Evolutionary conservation across 2,113 vertebrate species (phyloP), one percentile per base, ranked within the genome.

Genomic region (Syngnathoides biaculeatus): DNA sequence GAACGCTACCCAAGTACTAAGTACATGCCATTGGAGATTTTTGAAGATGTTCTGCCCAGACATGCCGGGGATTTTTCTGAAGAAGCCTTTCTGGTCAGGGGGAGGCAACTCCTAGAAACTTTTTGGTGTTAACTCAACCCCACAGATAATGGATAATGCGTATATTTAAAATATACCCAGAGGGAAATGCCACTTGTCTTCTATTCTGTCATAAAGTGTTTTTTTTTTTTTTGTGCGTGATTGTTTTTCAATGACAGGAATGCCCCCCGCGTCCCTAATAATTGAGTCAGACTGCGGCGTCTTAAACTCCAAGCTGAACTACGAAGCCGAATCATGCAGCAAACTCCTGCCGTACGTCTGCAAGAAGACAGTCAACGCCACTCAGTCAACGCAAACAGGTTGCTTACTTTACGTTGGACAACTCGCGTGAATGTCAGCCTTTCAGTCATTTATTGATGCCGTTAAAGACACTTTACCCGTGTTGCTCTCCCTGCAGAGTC

Each of bases 301-400:
- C 30, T 89, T 98, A 85, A 90, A 91, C 73, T 83, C 90, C 5
- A 60, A 84, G 0, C 90, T 90, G 24, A 86, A 83, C 47, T 99
- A 93, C 84, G 88, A 91, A 56, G 87, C 88, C 27, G 88, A 87
- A 60, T 80, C 88, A 0, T 99, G 97, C 72, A 92, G 90, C 65
- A 85, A 80, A 20, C 77, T 57, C 3, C 88, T 98, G 76, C 95
- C 97, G 0, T 98, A 97, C 68, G 27, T 97, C 80, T 99, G 97
- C 87, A 95, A 97, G 78, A 86, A 91, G 22, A 59, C 24, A 0
- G 9, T 71, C 45, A 83, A 73, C 0, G 35, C 65, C 19, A 52
- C 84, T 14, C 42, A 8, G 5, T 35, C 74, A 2, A 26, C 66
- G 12, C 87, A 22, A 83, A 64, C 68, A 42, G 85, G 88, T 88